Evolutionary conservation across 2,797 vertebrate species (phyloP).

Genomic region (Merluccius polli): DNA sequence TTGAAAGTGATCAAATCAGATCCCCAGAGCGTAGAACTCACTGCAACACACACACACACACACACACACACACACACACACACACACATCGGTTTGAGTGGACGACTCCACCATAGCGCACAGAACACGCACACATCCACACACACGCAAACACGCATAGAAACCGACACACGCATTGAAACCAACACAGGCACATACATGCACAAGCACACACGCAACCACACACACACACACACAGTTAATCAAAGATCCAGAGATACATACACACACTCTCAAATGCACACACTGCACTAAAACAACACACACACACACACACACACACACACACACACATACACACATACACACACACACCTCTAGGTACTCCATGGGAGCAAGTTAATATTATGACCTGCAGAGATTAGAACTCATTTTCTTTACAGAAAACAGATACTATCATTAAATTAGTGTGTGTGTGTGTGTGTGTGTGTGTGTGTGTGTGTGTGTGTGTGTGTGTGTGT

Average conservation of each 20-base stretch:
- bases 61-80: too few relatives aligned
- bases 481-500: too few relatives aligned
- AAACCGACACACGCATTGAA: too few relatives aligned
- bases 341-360: constrained; percentile 1
- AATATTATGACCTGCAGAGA: constrained; percentile 52
- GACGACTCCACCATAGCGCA: too few relatives aligned
- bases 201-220: too few relatives aligned
- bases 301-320: too few relatives aligned
- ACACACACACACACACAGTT: background rate
- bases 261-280: background rate
- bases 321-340: too few relatives aligned
- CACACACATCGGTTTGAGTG: too few relatives aligned
- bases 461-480: constrained; percentile 21
- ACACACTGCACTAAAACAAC: too few relatives aligned
- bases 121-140: too few relatives aligned
- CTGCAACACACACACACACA: too few relatives aligned
- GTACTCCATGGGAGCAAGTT: constrained; percentile 36
- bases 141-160: too few relatives aligned
- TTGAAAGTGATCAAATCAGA: background rate
- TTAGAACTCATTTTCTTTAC: constrained; percentile 40
- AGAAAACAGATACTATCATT: constrained; percentile 35
- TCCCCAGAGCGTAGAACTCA: background rate
- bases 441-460: constrained; percentile 11
- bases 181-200: background rate
- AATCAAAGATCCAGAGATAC: background rate